Percentiles rank a stretch among this genome's conserved stretches.
Conservation (phyloP, 2,888 invertebrate species). For the Gari tellinella region DNA sequence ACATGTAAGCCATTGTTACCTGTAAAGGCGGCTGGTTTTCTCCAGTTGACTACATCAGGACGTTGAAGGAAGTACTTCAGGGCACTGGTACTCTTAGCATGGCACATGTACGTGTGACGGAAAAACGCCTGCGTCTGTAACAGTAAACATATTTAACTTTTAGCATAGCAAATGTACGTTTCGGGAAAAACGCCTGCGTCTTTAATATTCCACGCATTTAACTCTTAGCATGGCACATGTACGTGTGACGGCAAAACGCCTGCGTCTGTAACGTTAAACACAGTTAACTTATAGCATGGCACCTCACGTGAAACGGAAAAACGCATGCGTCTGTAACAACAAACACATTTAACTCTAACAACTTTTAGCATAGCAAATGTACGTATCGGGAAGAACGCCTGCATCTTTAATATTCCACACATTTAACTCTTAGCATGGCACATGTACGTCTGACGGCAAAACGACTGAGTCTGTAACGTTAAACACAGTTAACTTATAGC, state of each 20-base stretch:
- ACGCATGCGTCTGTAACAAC: no score
- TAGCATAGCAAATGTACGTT: no score
- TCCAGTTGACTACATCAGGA: slow-evolving; percentile 78
- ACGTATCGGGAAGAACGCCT: slow-evolving; percentile 74
- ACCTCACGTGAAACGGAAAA: no score
- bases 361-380: slow-evolving; percentile 78
- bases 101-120: slow-evolving; percentile 76
- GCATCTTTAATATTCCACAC: no score
- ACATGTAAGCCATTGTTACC: slow-evolving; percentile 62
- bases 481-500: no score
- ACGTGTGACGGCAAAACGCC: slow-evolving; percentile 73
- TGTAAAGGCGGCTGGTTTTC: slow-evolving; percentile 74
- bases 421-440: slow-evolving; percentile 76
- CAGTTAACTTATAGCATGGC: no score
- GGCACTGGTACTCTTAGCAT: slow-evolving; percentile 72
- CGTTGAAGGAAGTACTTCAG: slow-evolving; percentile 78
- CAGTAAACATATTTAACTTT: no score
- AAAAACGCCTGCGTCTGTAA: slow-evolving; percentile 72
- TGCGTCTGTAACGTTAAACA: slow-evolving; percentile 60
- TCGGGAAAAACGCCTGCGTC: no score
- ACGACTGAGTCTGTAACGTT: slow-evolving; percentile 65
- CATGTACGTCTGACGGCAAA: slow-evolving; percentile 76
- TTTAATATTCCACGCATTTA: no score
- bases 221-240: slow-evolving; percentile 77
- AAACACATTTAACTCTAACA: no score